phyloP scores from a whole-genome alignment of 2,888 invertebrate genomes.

The Sympetrum striolatum region DNA sequence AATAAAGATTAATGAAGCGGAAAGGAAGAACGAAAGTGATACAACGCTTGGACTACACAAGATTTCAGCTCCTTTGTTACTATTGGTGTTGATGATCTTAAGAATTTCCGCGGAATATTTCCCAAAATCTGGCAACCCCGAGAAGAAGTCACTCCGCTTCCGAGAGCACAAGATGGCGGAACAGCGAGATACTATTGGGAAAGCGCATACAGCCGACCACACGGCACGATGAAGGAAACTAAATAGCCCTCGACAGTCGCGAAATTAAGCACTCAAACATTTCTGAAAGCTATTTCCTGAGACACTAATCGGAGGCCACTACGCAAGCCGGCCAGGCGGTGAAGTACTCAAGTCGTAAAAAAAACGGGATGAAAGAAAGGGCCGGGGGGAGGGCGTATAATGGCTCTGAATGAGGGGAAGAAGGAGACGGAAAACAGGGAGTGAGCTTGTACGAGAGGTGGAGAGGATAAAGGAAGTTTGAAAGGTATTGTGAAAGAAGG shows the following conservation, averaged over 20 bases:
- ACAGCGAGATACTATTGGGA: background rate
- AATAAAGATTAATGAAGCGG: too few relatives aligned
- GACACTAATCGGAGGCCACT: slow-evolving; percentile 29
- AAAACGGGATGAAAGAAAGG: background rate
- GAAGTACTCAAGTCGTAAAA: background rate
- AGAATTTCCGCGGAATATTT: too few relatives aligned
- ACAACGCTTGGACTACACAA: too few relatives aligned
- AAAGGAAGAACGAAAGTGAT: too few relatives aligned
- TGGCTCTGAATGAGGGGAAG: background rate
- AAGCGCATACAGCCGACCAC: background rate
- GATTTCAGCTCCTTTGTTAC: too few relatives aligned
- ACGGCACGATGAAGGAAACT: background rate
- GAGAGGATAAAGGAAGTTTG: background rate
- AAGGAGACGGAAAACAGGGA: background rate
- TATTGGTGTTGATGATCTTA: too few relatives aligned
- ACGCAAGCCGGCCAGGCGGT: background rate
- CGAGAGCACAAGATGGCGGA: background rate
- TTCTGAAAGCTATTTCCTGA: background rate
- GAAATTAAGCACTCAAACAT: slow-evolving; percentile 2
- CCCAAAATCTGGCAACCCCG: too few relatives aligned
- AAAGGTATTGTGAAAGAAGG: background rate
- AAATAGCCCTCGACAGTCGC: background rate
- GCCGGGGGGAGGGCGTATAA: background rate
- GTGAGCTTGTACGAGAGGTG: background rate
- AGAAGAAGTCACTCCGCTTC: too few relatives aligned